Evolutionary conservation across 2,888 invertebrate species (phyloP), one percentile per base, ranked within the genome.

Genomic region (Chromoteleia sp.): DNA sequence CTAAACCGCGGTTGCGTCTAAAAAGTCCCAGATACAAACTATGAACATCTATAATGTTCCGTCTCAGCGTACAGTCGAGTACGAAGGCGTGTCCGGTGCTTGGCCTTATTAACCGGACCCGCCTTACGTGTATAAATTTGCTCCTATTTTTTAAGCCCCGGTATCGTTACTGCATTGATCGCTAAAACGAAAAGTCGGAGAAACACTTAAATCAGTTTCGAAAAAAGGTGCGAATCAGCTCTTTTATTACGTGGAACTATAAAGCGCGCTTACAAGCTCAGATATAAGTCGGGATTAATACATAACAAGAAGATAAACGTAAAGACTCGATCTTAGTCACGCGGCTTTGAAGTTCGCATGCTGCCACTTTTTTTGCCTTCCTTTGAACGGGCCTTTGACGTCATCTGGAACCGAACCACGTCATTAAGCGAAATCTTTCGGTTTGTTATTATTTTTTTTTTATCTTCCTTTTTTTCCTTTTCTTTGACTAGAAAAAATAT

Each of bases 201-300:
- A 45, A 61, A 61, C 43, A 30, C 17, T 19, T 61, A 21, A 30
- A 45, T 30, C 43, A 30, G 17, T 19, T 61, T 61, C 21, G 6
- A 7, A 43, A 30, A 61, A 6, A 25, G 45, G n/a, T 14, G 6
- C 50, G 50, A 29, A 2, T 50, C n/a, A 8, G 19, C 5, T 33
- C 39, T 59, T 59, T 59, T 59, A 61, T 43, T 45, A n/a, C 43
- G 45, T 45, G 15, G 43, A 45, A 15, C 30, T 45, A 61, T 61
- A 61, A 61, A 59, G 45, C 6, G 15, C 19, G 17, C 30, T 17
- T 61, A 7, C 6, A 30, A 1, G 30, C 25, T 6, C 39, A 39
- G 17, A 61, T 61, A 30, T 30, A 61, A 45, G 43, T 15, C 61
- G 17, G n/a, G 39, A 43, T 61, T 61, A 61, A 61, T 61, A 61